Conservation (phyloP, 2,797 vertebrate species). For the Thalassophryne amazonica region DNA sequence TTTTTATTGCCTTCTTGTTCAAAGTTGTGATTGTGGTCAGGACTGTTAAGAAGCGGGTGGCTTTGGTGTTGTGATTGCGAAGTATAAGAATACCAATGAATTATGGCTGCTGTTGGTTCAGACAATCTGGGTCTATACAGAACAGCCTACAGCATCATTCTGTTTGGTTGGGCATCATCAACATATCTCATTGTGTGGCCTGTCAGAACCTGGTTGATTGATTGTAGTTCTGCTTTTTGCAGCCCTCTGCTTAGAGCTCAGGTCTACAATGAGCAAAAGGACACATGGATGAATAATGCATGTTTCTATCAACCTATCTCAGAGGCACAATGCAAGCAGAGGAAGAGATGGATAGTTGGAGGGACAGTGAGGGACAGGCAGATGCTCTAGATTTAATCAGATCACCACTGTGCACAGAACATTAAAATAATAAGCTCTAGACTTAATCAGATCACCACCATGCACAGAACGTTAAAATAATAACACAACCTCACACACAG, state of each 20-base stretch:
- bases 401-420: slow-evolving; percentile 2
- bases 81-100: slow-evolving; percentile 28
- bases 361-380: slow-evolving; percentile 17
- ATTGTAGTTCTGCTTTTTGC: slow-evolving; percentile 59
- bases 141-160: slow-evolving; percentile 11
- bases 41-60: slow-evolving; percentile 19
- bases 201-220: slow-evolving; percentile 66
- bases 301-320: slow-evolving; percentile 60
- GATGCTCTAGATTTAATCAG: slow-evolving; percentile 8
- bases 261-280: slow-evolving; percentile 65
- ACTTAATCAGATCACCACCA: slow-evolving; percentile 9
- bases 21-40: neutral
- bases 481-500: slow-evolving; percentile 8
- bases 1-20: too few relatives aligned
- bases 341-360: slow-evolving; percentile 18
- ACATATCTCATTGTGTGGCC: slow-evolving; percentile 71
- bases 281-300: slow-evolving; percentile 71
- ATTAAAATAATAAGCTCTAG: too few relatives aligned
- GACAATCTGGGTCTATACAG: slow-evolving; percentile 15
- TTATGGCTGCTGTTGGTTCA: slow-evolving; percentile 9
- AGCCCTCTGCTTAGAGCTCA: slow-evolving; percentile 51
- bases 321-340: slow-evolving; percentile 40
- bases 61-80: slow-evolving; percentile 7
- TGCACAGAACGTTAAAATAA: slow-evolving; percentile 9
- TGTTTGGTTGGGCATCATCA: slow-evolving; percentile 55